Conservation (phyloP, 2,888 invertebrate genomes). For the Kryphioiulus occultus region DNA sequence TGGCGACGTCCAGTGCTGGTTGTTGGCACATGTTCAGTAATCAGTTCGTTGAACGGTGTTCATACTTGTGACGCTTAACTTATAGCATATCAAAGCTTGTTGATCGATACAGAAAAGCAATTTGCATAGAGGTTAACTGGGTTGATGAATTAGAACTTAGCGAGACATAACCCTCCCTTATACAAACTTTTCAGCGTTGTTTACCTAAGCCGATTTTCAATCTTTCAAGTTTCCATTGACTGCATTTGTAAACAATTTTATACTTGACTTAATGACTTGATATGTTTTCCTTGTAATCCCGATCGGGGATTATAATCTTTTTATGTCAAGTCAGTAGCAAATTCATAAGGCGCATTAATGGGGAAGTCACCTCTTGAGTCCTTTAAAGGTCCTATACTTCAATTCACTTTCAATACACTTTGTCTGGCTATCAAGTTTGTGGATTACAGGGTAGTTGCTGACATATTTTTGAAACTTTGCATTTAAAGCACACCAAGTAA, state of each 20-base stretch:
- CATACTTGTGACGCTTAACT: not conserved
- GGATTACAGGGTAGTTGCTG: no score
- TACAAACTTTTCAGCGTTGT: not conserved
- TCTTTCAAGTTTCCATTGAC: not conserved
- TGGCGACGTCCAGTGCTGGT: no score
- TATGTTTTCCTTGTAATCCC: not conserved
- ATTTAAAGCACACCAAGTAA: no score
- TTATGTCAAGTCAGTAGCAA: not conserved
- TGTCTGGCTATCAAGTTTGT: no score
- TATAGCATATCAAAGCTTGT: not conserved
- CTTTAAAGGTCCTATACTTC: no score
- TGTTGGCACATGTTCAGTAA: not conserved
- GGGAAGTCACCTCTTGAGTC: not conserved
- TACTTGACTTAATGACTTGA: constrained; percentile 20
- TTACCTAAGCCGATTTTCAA: constrained; percentile 9
- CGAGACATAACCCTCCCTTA: not conserved
- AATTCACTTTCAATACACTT: no score
- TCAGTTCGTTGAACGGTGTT: not conserved
- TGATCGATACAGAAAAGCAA: not conserved
- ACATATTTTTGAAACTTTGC: no score
- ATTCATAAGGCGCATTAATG: not conserved
- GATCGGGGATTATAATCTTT: constrained; percentile 10
- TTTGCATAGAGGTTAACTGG: not conserved
- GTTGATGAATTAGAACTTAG: not conserved
- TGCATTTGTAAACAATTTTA: constrained; percentile 11